phyloP scores from a whole-genome alignment of 53 echinoderm and acorn worm genomes.

The Apostichopus leukothele region DNA sequence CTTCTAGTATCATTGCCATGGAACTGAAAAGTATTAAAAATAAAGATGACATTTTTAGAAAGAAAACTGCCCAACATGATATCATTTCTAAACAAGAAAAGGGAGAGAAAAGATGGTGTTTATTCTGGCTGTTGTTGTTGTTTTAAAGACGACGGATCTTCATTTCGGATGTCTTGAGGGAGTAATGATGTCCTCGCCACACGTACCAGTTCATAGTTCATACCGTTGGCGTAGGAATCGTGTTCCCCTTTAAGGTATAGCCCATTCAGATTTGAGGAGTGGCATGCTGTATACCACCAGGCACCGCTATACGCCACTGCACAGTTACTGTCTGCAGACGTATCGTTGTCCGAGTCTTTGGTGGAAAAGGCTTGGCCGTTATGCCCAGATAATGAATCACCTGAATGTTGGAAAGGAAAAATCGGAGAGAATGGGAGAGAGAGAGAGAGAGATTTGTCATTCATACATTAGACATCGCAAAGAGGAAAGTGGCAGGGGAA shows the following conservation, averaged over 20 bases:
- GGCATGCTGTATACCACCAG: constrained; percentile 53
- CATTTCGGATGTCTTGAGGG: constrained; percentile 49
- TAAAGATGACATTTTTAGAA: too few relatives aligned
- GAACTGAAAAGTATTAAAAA: too few relatives aligned
- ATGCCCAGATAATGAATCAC: constrained; percentile 16
- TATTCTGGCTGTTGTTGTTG: too few relatives aligned
- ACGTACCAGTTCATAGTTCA: constrained; percentile 9
- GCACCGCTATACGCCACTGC: constrained; percentile 31
- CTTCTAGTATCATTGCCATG: too few relatives aligned
- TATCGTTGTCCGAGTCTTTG: constrained; percentile 47
- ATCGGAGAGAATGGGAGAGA: neutral
- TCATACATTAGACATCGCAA: too few relatives aligned
- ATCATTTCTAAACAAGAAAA: too few relatives aligned
- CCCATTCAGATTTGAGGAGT: constrained; percentile 50
- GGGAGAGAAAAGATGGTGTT: too few relatives aligned
- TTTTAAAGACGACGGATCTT: constrained; percentile 37
- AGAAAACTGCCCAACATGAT: too few relatives aligned
- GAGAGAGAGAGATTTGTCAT: too few relatives aligned
- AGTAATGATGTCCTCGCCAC: constrained; percentile 51
- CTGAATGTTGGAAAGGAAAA: neutral
- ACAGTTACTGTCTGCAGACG: neutral
- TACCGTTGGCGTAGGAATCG: constrained; percentile 40
- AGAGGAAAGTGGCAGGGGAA: too few relatives aligned
- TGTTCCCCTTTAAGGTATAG: constrained; percentile 40
- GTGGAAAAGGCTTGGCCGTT: constrained; percentile 22